Base-by-base conservation (phyloP, 2,888 invertebrate genomes). In the Caenorhabditis sp. region DNA sequence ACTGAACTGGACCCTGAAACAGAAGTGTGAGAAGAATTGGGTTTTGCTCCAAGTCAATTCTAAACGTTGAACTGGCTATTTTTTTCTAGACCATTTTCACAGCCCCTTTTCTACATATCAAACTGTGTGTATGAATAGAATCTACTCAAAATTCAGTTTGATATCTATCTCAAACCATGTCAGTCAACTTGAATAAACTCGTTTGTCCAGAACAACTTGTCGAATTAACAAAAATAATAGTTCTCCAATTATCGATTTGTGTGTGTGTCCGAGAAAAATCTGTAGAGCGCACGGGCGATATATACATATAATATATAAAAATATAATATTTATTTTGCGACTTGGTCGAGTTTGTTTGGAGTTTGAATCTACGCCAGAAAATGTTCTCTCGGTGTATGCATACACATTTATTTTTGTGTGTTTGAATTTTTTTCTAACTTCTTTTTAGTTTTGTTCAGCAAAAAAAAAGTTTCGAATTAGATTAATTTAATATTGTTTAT, bases 201-300 rank as follows among this genome's bases (percentile, higher is more conserved):
- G 43, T 43, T 43, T 43, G 43, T 43, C 43, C 43, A 43, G 43
- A 43, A 43, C 43, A 43, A 43, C 43, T 43, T 43, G 43, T 43
- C 43, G 43, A 43, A 43, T 43, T 43, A 43, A 43, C 43, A 43
- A 43, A 43, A 43, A 43, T 43, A 43, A 43, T 43, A 43, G 43
- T 43, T 43, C 43, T 10, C 14, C 43, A 43, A 43, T 43, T 43
- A 43, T 43, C 17, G 43, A 43, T 43, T 43, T 43, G 5, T 43
- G 43, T 43, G 43, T 43, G 43, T 43, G 43, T 43, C 43, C 43
- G 43, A 43, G 43, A 43, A 43, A 43, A 43, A 43, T 43, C 43
- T 43, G 43, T 43, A 43, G 43, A 43, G 43, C 43, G 43, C 43
- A 43, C 43, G 43, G 43, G 43, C 43, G 43, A 43, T 43, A 43